Conservation (phyloP, 1,140 invertebrate species). For the Diachasmimorpha longicaudata region DNA sequence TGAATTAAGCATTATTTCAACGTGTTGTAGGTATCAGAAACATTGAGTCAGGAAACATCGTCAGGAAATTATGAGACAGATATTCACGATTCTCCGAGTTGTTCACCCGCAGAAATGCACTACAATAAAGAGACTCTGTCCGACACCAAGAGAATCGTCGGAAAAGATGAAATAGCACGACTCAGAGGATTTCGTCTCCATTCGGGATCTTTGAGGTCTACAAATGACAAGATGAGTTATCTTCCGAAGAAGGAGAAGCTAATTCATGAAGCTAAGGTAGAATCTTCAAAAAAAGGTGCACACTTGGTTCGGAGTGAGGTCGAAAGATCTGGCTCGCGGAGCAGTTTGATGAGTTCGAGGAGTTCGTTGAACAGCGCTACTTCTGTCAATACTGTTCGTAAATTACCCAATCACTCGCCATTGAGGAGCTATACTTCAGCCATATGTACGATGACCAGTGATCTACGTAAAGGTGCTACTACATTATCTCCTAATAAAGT, state of each 20-base stretch:
- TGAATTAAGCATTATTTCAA: too few species aligned
- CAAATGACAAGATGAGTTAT: slow-evolving; percentile 43
- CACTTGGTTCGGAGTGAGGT: slow-evolving; percentile 54
- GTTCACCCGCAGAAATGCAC: slow-evolving; percentile 53
- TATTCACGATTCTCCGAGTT: slow-evolving; percentile 61
- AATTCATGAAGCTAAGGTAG: slow-evolving; percentile 46
- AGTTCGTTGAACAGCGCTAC: slow-evolving; percentile 83
- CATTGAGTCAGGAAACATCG: slow-evolving; percentile 78
- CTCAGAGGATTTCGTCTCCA: slow-evolving; percentile 23
- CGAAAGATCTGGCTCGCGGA: slow-evolving; percentile 70
- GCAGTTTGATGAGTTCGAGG: slow-evolving; percentile 78
- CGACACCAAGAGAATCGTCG: slow-evolving; percentile 12
- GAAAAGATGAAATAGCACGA: slow-evolving; percentile 27
- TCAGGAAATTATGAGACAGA: slow-evolving; percentile 75
- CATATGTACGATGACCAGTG: slow-evolving; percentile 53
- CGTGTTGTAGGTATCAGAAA: slow-evolving; percentile 67
- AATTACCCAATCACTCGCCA: slow-evolving; percentile 62
- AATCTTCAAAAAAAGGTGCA: slow-evolving; percentile 44
- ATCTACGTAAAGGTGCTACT: slow-evolving; percentile 47
- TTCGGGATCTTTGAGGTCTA: slow-evolving; percentile 7
- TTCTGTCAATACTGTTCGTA: slow-evolving; percentile 79
- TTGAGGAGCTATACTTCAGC: slow-evolving; percentile 55
- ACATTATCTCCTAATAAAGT: slow-evolving; percentile 38
- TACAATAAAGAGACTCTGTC: slow-evolving; percentile 21
- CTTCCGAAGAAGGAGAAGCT: slow-evolving; percentile 47